Percentiles rank a stretch among this genome's conserved stretches.
phyloP scores from a whole-genome alignment of 2,888 invertebrate genomes.

The Oxyscelio sp. region DNA sequence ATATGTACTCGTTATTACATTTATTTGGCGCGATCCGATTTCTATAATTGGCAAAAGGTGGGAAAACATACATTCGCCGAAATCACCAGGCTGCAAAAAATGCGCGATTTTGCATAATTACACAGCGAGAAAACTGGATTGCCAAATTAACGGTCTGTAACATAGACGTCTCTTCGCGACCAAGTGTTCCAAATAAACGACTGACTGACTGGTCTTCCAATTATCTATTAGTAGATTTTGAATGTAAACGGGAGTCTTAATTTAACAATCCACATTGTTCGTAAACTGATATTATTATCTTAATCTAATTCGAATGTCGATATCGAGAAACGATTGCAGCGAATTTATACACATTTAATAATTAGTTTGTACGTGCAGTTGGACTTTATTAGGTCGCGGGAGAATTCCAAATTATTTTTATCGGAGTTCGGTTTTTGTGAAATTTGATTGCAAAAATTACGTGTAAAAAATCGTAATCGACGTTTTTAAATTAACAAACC shows the following conservation, averaged over 20 bases:
- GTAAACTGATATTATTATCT: too few species aligned
- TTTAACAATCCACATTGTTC: too few species aligned
- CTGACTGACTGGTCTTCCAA: too few species aligned
- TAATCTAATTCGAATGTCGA: background rate
- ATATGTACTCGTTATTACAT: background rate
- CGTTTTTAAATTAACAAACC: too few species aligned
- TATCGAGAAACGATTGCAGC: background rate
- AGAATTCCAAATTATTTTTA: background rate
- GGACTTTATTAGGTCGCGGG: background rate
- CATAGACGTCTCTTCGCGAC: too few species aligned
- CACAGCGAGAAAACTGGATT: too few species aligned
- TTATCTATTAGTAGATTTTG: too few species aligned
- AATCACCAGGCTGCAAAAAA: slow-evolving; percentile 9
- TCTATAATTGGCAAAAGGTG: slow-evolving; percentile 38
- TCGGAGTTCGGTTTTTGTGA: background rate
- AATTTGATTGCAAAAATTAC: too few species aligned
- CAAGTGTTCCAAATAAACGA: too few species aligned
- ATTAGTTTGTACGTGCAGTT: background rate
- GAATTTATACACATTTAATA: background rate
- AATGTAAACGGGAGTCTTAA: too few species aligned
- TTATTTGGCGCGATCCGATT: slow-evolving; percentile 13
- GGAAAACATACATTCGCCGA: slow-evolving; percentile 28
- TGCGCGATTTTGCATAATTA: slow-evolving; percentile 21
- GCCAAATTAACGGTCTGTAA: too few species aligned
- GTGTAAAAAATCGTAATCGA: too few species aligned